Percentiles rank a stretch among this genome's conserved stretches.
These are phyloP conservation scores for Oscheius sp. DNA, from an alignment of 2,888 invertebrate species.

Conservation along the genomic window DNA sequence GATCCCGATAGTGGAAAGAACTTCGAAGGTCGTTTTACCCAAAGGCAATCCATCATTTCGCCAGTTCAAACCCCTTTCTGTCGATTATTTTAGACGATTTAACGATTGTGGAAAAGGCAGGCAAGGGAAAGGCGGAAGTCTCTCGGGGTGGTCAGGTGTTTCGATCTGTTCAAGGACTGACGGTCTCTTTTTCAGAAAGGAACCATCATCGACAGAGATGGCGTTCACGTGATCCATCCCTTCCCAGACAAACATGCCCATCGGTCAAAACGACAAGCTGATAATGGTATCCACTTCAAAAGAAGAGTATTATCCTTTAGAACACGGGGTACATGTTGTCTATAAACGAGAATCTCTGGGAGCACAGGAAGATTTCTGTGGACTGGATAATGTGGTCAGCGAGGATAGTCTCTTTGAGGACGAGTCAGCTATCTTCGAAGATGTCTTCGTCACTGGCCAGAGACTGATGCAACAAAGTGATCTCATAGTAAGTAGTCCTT, in stretches of 20 bases:
- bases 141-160: conserved; percentile 3
- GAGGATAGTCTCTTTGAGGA: conserved; percentile 67
- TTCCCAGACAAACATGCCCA: conserved; percentile 64
- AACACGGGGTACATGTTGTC: conserved; percentile 61
- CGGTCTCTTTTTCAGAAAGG: conserved; percentile 62
- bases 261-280: conserved; percentile 54
- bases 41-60: conserved; percentile 21
- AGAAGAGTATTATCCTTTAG: conserved; percentile 17
- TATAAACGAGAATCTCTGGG: conserved; percentile 61
- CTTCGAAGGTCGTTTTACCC: conserved; percentile 9
- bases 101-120: not conserved
- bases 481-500: conserved; percentile 46
- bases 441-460: conserved; percentile 68
- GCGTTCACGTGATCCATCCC: conserved; percentile 67
- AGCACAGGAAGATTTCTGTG: conserved; percentile 63
- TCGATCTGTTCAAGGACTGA: not conserved
- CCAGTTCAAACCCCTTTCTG: conserved; percentile 1
- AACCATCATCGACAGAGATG: conserved; percentile 59
- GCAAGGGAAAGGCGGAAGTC: not conserved
- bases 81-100: not conserved
- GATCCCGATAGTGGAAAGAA: not conserved
- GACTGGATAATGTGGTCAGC: conserved; percentile 65
- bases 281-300: conserved; percentile 16
- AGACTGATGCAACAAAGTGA: conserved; percentile 61
- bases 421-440: conserved; percentile 68